These are phyloP conservation scores for Rhyzopertha dominica DNA, from an alignment of 1,140 invertebrate species.

Conservation along the genomic window DNA sequence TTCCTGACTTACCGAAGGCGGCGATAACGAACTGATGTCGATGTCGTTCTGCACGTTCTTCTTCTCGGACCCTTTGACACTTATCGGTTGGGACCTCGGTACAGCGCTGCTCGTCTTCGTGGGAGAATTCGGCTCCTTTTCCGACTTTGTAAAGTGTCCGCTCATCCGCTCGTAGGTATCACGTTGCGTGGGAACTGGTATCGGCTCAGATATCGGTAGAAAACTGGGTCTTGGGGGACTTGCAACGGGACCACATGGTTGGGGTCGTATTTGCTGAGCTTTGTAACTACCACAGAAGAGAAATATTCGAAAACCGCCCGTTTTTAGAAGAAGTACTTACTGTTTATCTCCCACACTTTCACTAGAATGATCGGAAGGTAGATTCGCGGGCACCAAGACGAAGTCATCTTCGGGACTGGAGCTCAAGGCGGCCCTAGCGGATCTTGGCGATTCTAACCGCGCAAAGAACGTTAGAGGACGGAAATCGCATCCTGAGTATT, in stretches of 20 bases:
- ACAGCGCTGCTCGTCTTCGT: constrained; percentile 48
- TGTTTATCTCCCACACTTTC: constrained; percentile 42
- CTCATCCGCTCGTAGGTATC: constrained; percentile 47
- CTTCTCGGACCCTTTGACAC: constrained; percentile 66
- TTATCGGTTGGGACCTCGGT: constrained; percentile 77
- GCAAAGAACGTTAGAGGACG: constrained; percentile 21
- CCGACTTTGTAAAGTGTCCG: constrained; percentile 23
- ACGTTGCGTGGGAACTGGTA: constrained; percentile 72
- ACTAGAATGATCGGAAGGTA: constrained; percentile 52
- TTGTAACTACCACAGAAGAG: no score
- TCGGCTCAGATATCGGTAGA: constrained; percentile 67
- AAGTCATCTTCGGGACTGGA: constrained; percentile 78
- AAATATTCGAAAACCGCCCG: background rate
- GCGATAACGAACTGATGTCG: constrained; percentile 80
- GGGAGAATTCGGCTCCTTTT: constrained; percentile 24
- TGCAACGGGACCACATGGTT: constrained; percentile 26
- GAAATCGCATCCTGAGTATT: background rate
- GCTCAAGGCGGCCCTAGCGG: constrained; percentile 37
- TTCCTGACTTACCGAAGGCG: constrained; percentile 77
- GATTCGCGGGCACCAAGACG: constrained; percentile 74
- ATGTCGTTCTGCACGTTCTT: constrained; percentile 56
- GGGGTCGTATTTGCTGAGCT: constrained; percentile 10
- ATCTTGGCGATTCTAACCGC: constrained; percentile 46
- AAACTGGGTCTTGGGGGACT: constrained; percentile 66
- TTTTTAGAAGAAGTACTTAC: constrained; percentile 16